phyloP scores from a whole-genome alignment of 2,113 vertebrate species.

The Hydropotes inermis region DNA sequence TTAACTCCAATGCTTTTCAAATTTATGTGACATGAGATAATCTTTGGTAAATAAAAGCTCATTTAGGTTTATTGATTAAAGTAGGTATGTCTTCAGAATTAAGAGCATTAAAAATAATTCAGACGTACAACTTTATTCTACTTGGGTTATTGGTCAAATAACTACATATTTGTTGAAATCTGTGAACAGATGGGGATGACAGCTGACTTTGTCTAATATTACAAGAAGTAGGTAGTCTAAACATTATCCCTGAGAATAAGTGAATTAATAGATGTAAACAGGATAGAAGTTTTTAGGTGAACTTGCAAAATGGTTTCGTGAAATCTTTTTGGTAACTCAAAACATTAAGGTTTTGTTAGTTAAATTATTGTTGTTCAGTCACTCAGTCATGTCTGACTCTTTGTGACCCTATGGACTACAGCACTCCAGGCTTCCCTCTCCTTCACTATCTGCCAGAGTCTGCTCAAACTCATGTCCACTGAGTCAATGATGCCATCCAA shows the following conservation, averaged over 20 bases:
- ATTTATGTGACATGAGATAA: neutral
- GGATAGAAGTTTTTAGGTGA: neutral
- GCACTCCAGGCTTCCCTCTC: neutral
- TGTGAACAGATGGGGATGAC: neutral
- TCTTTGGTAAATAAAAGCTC: neutral
- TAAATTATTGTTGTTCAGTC: neutral
- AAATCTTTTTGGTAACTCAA: neutral
- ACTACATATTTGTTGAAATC: neutral
- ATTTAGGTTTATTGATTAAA: neutral
- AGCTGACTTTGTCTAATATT: neutral
- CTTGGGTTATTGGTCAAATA: neutral
- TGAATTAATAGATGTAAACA: neutral
- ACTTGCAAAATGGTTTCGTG: neutral
- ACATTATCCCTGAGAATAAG: neutral
- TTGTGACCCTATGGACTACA: neutral
- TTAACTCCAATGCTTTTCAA: neutral
- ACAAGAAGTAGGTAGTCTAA: neutral
- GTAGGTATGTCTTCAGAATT: neutral
- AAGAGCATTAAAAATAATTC: neutral
- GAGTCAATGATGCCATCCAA: neutral
- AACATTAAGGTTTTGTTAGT: neutral
- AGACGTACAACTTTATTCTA: neutral
- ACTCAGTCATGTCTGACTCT: neutral
- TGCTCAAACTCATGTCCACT: neutral
- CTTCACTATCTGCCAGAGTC: neutral